phyloP scores from a whole-genome alignment of 2,888 invertebrate species.

The Temnothorax ravouxi region DNA sequence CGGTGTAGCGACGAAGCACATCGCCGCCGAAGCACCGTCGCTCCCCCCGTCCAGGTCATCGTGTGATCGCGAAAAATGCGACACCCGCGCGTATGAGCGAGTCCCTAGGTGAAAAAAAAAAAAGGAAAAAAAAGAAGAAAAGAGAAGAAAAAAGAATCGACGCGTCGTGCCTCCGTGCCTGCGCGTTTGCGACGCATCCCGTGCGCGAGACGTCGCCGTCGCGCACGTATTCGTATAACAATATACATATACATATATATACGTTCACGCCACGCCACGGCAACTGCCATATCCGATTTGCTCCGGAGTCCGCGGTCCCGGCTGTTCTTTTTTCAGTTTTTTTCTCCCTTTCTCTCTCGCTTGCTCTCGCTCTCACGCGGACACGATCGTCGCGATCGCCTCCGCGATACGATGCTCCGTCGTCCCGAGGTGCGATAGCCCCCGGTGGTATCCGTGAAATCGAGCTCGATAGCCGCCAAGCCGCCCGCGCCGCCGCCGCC shows the following conservation, averaged over 20 bases:
- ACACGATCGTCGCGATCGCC: constrained; percentile 1
- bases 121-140: no score
- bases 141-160: not conserved
- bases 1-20: not conserved
- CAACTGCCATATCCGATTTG: constrained; percentile 14
- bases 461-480: not conserved
- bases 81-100: constrained; percentile 32
- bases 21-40: not conserved
- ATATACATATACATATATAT: not conserved
- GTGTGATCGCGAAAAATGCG: constrained; percentile 25
- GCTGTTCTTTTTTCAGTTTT: not conserved
- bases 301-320: not conserved
- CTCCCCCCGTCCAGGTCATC: not conserved
- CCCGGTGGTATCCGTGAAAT: constrained; percentile 20
- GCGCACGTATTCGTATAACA: not conserved
- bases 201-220: not conserved
- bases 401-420: not conserved
- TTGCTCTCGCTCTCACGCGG: not conserved
- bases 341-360: not conserved
- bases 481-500: not conserved
- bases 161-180: not conserved
- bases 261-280: constrained; percentile 3
- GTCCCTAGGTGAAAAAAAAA: not conserved
- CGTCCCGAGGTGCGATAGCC: constrained; percentile 10
- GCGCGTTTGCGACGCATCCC: not conserved